Evolutionary conservation across 2,113 vertebrate genomes (phyloP).

Genomic region (Lipotes vexillifer): DNA sequence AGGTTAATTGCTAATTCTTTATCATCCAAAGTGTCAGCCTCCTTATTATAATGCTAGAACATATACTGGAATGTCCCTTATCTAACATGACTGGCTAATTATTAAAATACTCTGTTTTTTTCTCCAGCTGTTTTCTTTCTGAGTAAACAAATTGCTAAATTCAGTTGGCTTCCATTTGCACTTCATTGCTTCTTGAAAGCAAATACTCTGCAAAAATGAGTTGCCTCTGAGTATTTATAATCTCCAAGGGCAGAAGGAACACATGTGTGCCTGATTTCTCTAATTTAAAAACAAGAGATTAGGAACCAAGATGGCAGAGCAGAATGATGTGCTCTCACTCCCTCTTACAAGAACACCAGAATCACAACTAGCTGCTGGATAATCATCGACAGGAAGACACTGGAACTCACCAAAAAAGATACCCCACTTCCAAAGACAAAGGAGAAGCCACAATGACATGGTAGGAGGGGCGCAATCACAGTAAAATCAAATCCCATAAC

Average conservation of each 20-base stretch:
- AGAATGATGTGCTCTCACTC: too few relatives aligned
- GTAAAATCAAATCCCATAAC: too few relatives aligned
- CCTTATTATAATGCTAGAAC: slow-evolving; percentile 71
- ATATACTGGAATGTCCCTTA: slow-evolving; percentile 55
- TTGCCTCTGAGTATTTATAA: slow-evolving; percentile 65
- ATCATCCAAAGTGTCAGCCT: slow-evolving; percentile 24
- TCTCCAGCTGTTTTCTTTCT: slow-evolving; percentile 75
- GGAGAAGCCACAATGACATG: too few relatives aligned
- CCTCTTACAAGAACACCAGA: too few relatives aligned
- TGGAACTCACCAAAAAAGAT: too few relatives aligned
- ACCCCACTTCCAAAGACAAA: too few relatives aligned
- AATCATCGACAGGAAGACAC: too few relatives aligned
- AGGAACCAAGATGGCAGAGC: too few relatives aligned
- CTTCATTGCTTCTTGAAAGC: slow-evolving; percentile 78
- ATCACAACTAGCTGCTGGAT: too few relatives aligned
- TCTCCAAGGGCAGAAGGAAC: slow-evolving; percentile 66
- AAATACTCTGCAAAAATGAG: slow-evolving; percentile 68
- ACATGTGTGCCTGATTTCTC: slow-evolving; percentile 60
- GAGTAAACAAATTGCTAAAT: slow-evolving; percentile 75
- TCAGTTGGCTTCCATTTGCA: slow-evolving; percentile 76
- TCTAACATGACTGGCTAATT: slow-evolving; percentile 70
- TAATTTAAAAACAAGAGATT: slow-evolving; percentile 29
- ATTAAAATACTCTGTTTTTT: slow-evolving; percentile 72
- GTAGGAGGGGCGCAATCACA: too few relatives aligned
- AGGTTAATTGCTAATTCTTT: slow-evolving; percentile 67